Evolutionary conservation across 2,888 invertebrate species (phyloP).

Genomic region (Dyspetes luteomarginatus): DNA sequence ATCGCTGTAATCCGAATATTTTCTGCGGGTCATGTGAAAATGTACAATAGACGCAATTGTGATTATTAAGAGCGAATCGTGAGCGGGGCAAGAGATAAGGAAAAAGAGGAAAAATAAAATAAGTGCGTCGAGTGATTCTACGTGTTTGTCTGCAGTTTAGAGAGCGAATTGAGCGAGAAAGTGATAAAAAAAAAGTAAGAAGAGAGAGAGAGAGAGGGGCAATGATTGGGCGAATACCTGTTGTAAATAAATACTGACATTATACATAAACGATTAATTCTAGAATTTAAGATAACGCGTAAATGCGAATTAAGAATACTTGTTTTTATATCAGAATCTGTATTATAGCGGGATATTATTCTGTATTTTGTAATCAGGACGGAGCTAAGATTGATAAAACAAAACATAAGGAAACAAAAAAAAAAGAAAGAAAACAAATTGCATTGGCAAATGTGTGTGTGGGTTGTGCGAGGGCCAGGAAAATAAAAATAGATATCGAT

Average conservation of each 20-base stretch:
- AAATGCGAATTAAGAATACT: constrained; percentile 80
- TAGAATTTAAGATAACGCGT: constrained; percentile 70
- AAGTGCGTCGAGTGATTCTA: constrained; percentile 7
- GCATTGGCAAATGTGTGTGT: constrained; percentile 30
- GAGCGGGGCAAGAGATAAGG: constrained; percentile 64
- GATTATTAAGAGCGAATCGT: constrained; percentile 75
- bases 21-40: constrained; percentile 77
- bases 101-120: constrained; percentile 15
- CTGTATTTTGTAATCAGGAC: constrained; percentile 82
- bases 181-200: constrained; percentile 65
- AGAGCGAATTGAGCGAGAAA: constrained; percentile 55
- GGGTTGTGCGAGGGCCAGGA: constrained; percentile 45
- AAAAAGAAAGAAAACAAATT: constrained; percentile 30
- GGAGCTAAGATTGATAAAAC: constrained; percentile 71
- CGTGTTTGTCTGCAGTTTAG: constrained; percentile 18
- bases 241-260: constrained; percentile 80
- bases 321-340: constrained; percentile 83
- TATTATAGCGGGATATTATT: constrained; percentile 82
- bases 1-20: constrained; percentile 73
- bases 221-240: constrained; percentile 73
- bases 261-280: constrained; percentile 67
- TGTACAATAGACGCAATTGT: constrained; percentile 82
- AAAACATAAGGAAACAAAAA: constrained; percentile 41
- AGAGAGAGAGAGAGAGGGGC: too few species aligned
- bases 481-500: constrained; percentile 50